phyloP scores from a whole-genome alignment of 2,888 invertebrate genomes.

The Harmothoe impar region DNA sequence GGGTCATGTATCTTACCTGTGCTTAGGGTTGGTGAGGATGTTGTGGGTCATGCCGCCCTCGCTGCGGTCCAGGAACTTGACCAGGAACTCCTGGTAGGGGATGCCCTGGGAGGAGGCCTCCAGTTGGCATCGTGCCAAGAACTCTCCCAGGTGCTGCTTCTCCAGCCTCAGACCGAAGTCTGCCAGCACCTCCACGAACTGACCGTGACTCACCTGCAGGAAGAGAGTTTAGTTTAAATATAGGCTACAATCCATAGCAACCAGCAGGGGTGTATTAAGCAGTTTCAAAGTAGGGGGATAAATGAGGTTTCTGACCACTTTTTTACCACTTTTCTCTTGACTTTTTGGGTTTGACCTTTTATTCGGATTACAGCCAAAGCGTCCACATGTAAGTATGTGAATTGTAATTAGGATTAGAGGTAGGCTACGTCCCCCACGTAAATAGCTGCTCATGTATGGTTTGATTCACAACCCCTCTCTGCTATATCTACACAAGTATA shows the following conservation, averaged over 20 bases:
- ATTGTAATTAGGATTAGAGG: no score
- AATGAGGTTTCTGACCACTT: no score
- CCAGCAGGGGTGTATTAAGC: background rate
- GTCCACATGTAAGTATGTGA: no score
- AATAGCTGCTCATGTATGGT: no score
- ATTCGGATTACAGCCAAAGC: no score
- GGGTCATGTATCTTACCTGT: slow-evolving; percentile 79
- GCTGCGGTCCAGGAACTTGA: slow-evolving; percentile 82
- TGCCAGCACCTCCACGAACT: slow-evolving; percentile 79
- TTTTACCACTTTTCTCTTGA: no score
- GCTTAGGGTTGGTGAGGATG: slow-evolving; percentile 80
- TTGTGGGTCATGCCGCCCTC: slow-evolving; percentile 82
- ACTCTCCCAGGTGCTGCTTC: slow-evolving; percentile 80
- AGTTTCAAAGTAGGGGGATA: no score
- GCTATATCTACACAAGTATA: slow-evolving; percentile 1
- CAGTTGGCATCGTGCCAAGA: slow-evolving; percentile 81
- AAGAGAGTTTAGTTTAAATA: no score
- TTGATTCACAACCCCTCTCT: background rate
- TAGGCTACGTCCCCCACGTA: no score
- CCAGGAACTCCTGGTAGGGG: slow-evolving; percentile 82
- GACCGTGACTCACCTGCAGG: slow-evolving; percentile 75
- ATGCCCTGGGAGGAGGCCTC: slow-evolving; percentile 76
- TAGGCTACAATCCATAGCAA: background rate
- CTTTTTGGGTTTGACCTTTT: no score
- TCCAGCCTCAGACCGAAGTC: slow-evolving; percentile 79